These are phyloP conservation scores for Enchytraeus crypticus DNA, from an alignment of 2,888 invertebrate genomes.

Conservation along the genomic window DNA sequence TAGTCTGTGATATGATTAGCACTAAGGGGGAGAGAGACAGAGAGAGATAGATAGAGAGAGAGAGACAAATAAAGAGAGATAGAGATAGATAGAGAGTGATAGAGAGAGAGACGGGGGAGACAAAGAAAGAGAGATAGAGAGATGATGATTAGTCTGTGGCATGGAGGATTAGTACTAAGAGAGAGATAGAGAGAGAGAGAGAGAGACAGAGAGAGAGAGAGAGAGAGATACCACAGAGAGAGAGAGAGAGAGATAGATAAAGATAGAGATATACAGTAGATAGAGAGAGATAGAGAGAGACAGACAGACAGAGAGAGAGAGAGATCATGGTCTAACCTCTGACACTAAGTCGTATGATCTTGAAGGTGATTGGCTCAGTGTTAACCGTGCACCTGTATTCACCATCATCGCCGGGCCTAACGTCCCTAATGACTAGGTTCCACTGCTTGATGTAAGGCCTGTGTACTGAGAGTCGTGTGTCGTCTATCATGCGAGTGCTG, in stretches of 20 bases:
- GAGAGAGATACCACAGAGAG: too few species aligned
- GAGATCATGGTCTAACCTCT: slow-evolving; percentile 32
- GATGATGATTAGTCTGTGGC: neutral
- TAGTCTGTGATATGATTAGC: too few species aligned
- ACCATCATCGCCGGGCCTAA: slow-evolving; percentile 33
- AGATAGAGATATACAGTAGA: neutral
- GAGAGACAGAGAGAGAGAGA: neutral
- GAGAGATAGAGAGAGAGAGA: neutral
- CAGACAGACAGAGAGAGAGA: neutral
- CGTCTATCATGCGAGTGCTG: slow-evolving; percentile 37
- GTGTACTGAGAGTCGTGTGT: slow-evolving; percentile 38
- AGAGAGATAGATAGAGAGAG: too few species aligned
- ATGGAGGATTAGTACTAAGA: neutral
- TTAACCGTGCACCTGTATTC: slow-evolving; percentile 40
- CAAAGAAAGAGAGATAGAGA: neutral
- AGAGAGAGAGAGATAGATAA: neutral
- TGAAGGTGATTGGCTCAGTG: slow-evolving; percentile 34
- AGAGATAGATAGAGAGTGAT: too few species aligned
- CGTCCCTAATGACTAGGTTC: slow-evolving; percentile 30
- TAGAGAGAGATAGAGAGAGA: neutral
- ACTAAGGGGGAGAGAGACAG: too few species aligned
- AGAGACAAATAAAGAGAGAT: too few species aligned
- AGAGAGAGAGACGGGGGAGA: too few species aligned
- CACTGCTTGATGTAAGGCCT: slow-evolving; percentile 37
- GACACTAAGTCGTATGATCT: slow-evolving; percentile 33